Conservation (phyloP, 2,113 vertebrate genomes). For the Ahaetulla prasina region DNA sequence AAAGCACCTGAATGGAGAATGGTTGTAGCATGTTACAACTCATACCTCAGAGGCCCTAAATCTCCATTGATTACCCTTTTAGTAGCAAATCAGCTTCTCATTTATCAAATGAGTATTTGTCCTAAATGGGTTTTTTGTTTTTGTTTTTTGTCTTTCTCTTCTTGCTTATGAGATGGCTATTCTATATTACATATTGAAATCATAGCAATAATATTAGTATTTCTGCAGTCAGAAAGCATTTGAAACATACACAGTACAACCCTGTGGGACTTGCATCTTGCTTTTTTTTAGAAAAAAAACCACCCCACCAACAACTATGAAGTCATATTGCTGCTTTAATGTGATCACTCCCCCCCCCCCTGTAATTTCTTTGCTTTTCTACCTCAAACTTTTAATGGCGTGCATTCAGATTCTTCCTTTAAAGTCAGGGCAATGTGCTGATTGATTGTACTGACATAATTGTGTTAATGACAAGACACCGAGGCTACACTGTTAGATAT, state of each 20-base stretch:
- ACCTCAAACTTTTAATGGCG: constrained; percentile 62
- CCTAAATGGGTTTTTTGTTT: background rate
- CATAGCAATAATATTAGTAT: constrained; percentile 62
- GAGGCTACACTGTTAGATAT: constrained; percentile 65
- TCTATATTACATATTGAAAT: constrained; percentile 57
- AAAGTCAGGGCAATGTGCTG: constrained; percentile 73
- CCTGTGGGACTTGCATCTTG: constrained; percentile 54
- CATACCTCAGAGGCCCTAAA: background rate
- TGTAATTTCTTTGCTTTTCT: constrained; percentile 33
- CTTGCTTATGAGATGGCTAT: constrained; percentile 53
- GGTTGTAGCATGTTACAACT: background rate
- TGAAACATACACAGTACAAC: constrained; percentile 69
- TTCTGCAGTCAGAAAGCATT: constrained; percentile 59
- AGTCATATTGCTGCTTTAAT: constrained; percentile 60
- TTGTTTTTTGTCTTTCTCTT: constrained; percentile 42
- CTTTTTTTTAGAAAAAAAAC: constrained; percentile 3
- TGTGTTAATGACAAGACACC: constrained; percentile 75
- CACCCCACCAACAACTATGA: constrained; percentile 47
- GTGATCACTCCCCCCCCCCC: constrained; percentile 37
- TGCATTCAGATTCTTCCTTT: constrained; percentile 60
- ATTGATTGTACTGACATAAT: constrained; percentile 76
- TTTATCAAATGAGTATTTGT: constrained; percentile 59
- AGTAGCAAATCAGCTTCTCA: constrained; percentile 66
- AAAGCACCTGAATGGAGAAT: background rate
- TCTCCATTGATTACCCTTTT: constrained; percentile 69